Evolutionary conservation across 2,113 vertebrate species (phyloP).

Genomic region (Percopsis transmontana): DNA sequence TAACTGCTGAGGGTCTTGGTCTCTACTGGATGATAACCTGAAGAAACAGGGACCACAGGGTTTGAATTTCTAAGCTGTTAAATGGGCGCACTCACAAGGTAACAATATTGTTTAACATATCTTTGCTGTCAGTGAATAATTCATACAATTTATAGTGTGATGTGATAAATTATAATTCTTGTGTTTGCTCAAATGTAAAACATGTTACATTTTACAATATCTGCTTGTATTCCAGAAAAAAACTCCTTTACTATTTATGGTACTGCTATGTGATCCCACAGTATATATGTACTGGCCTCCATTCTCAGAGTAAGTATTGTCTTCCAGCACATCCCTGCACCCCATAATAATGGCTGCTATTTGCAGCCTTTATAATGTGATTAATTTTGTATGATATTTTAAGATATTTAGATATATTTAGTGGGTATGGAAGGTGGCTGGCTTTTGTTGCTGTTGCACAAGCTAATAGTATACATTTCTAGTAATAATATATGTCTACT

Average conservation of each 20-base stretch:
- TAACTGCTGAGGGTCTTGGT: constrained; percentile 11
- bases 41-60: constrained; percentile 20
- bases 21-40: constrained; percentile 8
- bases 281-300: constrained; percentile 62
- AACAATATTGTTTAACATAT: constrained; percentile 12
- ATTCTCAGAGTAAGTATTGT: constrained; percentile 64
- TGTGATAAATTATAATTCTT: too few species aligned
- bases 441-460: too few species aligned
- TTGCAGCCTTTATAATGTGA: not conserved
- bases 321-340: not conserved
- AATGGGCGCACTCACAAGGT: constrained; percentile 58
- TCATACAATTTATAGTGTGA: not conserved
- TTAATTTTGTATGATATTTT: constrained; percentile 42
- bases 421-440: too few species aligned
- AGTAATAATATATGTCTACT: not conserved
- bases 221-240: constrained; percentile 56
- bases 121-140: not conserved
- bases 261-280: constrained; percentile 56
- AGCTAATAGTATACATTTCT: not conserved
- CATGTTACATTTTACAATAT: not conserved
- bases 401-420: constrained; percentile 8
- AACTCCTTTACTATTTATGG: constrained; percentile 53
- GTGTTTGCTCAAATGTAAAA: not conserved
- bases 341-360: not conserved
- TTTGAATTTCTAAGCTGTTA: constrained; percentile 18